Percentiles rank a stretch among this genome's conserved stretches.
These are phyloP conservation scores for Crossocerus cetratus DNA, from an alignment of 2,888 invertebrate species.

Conservation along the genomic window DNA sequence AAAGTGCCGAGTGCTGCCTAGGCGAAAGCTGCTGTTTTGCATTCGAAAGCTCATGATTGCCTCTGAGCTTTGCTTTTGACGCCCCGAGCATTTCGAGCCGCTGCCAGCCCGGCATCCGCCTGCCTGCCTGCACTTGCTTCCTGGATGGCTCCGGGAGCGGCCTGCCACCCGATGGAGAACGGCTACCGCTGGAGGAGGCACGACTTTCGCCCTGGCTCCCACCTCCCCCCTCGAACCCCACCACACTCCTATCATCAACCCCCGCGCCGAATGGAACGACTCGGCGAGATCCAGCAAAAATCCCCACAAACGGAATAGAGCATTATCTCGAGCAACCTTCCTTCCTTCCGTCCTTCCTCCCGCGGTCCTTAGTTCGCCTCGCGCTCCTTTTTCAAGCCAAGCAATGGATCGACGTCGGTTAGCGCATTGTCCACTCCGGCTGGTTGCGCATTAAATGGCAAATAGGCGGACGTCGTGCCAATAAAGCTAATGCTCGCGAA, in stretches of 20 bases:
- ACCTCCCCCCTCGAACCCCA: too few relatives aligned
- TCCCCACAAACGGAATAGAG: slow-evolving; percentile 55
- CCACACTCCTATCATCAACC: neutral
- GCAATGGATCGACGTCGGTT: too few relatives aligned
- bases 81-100: slow-evolving; percentile 54
- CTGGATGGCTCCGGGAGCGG: too few relatives aligned
- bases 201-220: slow-evolving; percentile 18
- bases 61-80: slow-evolving; percentile 77
- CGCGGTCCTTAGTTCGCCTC: too few relatives aligned
- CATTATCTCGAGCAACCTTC: slow-evolving; percentile 40
- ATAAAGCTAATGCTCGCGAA: too few relatives aligned
- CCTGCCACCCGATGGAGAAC: neutral
- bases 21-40: slow-evolving; percentile 76
- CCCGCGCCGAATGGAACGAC: slow-evolving; percentile 31
- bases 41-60: slow-evolving; percentile 78
- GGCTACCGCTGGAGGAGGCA: slow-evolving; percentile 2
- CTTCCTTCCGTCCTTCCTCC: slow-evolving; percentile 5
- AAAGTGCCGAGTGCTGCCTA: slow-evolving; percentile 72
- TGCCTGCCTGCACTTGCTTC: too few relatives aligned
- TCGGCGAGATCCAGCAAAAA: slow-evolving; percentile 34
- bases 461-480: too few relatives aligned
- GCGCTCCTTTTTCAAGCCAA: too few relatives aligned
- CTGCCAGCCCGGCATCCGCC: neutral
- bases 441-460: too few relatives aligned
- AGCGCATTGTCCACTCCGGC: too few relatives aligned